Evolutionary conservation across 2,113 vertebrate species (phyloP).

Genomic region (Dipodomys spectabilis): DNA sequence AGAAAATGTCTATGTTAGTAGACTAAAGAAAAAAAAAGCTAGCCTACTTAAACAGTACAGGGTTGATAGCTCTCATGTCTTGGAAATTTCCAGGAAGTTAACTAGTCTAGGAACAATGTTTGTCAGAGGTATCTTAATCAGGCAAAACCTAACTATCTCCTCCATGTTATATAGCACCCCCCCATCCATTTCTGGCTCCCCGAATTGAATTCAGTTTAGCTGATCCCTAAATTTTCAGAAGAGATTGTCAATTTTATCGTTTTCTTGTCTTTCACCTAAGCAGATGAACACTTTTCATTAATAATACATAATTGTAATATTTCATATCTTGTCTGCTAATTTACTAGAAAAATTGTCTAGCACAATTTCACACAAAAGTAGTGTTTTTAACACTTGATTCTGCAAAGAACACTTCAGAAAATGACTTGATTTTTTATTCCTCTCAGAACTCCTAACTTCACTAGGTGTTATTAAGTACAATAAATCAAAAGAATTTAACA

Average conservation of each 20-base stretch:
- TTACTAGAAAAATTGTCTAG: background rate
- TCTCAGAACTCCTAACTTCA: slow-evolving; percentile 33
- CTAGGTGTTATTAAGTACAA: slow-evolving; percentile 44
- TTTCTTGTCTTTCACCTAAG: background rate
- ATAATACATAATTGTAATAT: background rate
- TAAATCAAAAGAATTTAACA: slow-evolving; percentile 67
- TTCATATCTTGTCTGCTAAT: background rate
- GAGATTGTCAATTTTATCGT: background rate
- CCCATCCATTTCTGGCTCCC: background rate
- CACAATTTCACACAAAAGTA: background rate
- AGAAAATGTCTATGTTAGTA: background rate
- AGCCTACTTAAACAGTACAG: no score
- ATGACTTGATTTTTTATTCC: slow-evolving; percentile 8
- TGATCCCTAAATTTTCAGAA: slow-evolving; percentile 31
- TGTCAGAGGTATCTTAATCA: background rate
- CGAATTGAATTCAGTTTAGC: background rate
- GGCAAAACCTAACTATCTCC: background rate
- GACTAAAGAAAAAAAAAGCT: background rate
- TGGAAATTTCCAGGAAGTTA: background rate
- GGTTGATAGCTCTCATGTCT: background rate
- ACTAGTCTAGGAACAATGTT: background rate
- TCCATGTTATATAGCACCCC: background rate
- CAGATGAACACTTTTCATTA: slow-evolving; percentile 3
- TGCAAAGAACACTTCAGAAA: slow-evolving; percentile 26
- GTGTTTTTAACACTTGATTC: background rate